These are phyloP conservation scores for Rhagologus leucostigma DNA, from an alignment of 2,113 vertebrate genomes.

Conservation along the genomic window DNA sequence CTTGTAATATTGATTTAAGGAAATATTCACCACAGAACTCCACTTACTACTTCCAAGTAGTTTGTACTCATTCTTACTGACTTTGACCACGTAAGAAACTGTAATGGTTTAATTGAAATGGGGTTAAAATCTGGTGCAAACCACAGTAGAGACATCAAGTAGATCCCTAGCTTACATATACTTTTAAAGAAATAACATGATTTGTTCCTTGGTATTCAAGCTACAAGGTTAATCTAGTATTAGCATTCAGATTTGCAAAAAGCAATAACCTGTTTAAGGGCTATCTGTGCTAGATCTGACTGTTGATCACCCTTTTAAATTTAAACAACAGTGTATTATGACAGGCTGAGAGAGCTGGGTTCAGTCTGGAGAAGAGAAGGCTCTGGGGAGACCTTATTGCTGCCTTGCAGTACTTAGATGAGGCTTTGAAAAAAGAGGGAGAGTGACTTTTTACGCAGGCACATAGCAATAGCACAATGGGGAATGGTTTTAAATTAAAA, in stretches of 20 bases:
- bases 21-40: not conserved
- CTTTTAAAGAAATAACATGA: not conserved
- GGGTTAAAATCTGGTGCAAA: not conserved
- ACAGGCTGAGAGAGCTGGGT: not conserved
- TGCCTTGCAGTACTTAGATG: not conserved
- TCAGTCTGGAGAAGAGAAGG: not conserved
- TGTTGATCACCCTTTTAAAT: not conserved
- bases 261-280: not conserved
- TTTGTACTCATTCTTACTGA: not conserved
- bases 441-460: not conserved
- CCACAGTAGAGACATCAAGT: not conserved
- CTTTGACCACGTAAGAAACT: not conserved
- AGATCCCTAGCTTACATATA: not conserved
- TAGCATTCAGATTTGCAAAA: not conserved
- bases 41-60: not conserved
- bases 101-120: not conserved
- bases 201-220: not conserved
- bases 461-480: not conserved
- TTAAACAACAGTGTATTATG: not conserved
- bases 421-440: not conserved
- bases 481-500: not conserved
- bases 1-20: not conserved
- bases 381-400: not conserved
- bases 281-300: not conserved
- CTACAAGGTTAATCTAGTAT: not conserved